Conservation (phyloP, 2,113 vertebrate genomes). For the Fulmarus glacialis region DNA sequence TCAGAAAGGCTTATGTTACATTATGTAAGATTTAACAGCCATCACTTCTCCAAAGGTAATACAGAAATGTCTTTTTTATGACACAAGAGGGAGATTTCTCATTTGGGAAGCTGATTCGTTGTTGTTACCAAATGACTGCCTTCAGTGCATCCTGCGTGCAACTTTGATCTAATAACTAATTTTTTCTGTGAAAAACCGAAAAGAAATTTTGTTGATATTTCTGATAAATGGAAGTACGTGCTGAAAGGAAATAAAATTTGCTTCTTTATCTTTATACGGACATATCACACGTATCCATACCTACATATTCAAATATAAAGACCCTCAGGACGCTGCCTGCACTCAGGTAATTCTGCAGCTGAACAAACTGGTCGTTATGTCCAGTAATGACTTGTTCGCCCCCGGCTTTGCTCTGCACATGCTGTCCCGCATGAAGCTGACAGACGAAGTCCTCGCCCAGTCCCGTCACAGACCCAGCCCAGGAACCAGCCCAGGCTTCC, state of each 20-base stretch:
- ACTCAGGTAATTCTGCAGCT: background rate
- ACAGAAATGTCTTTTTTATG: background rate
- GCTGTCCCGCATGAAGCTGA: background rate
- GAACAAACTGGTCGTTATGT: background rate
- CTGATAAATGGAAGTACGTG: background rate
- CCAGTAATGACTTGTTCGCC: accelerated
- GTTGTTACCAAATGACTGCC: background rate
- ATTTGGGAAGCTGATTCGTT: background rate
- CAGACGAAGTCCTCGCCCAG: background rate
- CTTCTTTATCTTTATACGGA: background rate
- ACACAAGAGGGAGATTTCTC: slow-evolving; percentile 32
- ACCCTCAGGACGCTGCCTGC: background rate
- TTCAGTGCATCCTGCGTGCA: background rate
- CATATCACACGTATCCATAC: background rate
- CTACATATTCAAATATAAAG: background rate
- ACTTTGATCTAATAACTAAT: background rate
- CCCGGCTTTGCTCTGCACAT: background rate
- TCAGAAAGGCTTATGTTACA: background rate
- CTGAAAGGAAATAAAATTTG: background rate
- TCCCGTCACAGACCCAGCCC: background rate
- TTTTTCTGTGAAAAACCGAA: background rate
- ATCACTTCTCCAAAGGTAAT: background rate
- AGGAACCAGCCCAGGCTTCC: background rate
- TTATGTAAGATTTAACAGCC: background rate
- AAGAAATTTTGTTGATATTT: background rate